Base-by-base conservation (phyloP, 2,888 invertebrate genomes). In the Euzetes globulus region DNA sequence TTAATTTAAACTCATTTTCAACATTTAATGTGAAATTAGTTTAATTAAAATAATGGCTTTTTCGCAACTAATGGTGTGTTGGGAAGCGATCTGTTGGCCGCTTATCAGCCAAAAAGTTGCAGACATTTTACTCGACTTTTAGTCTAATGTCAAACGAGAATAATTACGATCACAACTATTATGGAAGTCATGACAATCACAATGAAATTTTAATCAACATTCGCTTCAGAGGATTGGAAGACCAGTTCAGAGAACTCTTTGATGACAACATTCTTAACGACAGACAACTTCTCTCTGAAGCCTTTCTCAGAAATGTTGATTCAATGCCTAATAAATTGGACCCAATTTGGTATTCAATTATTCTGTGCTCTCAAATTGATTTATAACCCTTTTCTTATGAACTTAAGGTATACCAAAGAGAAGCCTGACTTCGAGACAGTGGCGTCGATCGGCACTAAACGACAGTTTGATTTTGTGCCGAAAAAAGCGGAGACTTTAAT, bases 391-490 rank as follows among this genome's bases (percentile, higher is more conserved):
- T n/a, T n/a, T 65, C 4, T 27, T 37, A 1, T 22, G 11, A 41
- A 27, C 41, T 4, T 9, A 65, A 65, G 65, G 65, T 65, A 65
- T 47, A 45, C 15, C 25, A 47, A 17, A 45, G 45, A 45, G 27
- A 25, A 25, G 11, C 25, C 45, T 9, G 70, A 25, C 41, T 25
- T 37, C 13, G 41, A 41, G 6, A 33, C 41, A n/a, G 25, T 72
- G 2, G 65, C n/a, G n/a, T n/a, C n/a, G 17, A 17, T 72, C 25
- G 78, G 78, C 9, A 45, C 60, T 7, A 73, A 75, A 50, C 19
- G 55, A n/a, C 13, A 41, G 11, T 77, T 78, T 75, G 27, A 77
- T n/a, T 78, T 77, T 68, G 73, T 75, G 29, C 75, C 78, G 1
- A 45, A 76, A 15, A 72, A 55, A 27, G 77, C n/a, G n/a, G 75